Base-by-base conservation (phyloP, 2,113 vertebrate genomes). In the Otus sunia region DNA sequence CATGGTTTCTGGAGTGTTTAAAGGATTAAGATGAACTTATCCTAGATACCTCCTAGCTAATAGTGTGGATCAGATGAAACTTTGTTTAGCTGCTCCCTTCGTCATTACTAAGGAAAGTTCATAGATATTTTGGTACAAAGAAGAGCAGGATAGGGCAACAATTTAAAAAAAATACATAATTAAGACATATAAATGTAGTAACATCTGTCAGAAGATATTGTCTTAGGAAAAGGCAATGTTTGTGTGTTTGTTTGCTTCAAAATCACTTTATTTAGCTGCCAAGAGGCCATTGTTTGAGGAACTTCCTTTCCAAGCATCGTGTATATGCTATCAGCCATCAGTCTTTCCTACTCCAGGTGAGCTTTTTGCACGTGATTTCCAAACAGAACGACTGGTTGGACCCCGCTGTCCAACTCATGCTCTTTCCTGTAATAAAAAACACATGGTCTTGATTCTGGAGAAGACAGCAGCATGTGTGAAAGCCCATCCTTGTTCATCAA, bases 221-320 rank as follows among this genome's bases (percentile, higher is more conserved):
- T 72, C 71, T 80, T 69, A 87, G 66, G 77, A 94, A 91, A 93
- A 85, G 66, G 83, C 77, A 86, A 62, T 27, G 59, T 69, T 90
- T 95, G 55, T 89, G 32, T 83, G 22, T 91, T 66, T 84, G 59
- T 74, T 86, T 88, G n/a, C 71, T 95, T 92, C 74, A 69, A 68
- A 92, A 80, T 85, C 41, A 62, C 69, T 88, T 93, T 94, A 53
- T 92, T 96, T 85, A 78, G 49, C 84, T 88, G 74, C 78, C 91
- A 86, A 55, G 67, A 68, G 77, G 43, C 85, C 23, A 30, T 62
- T 2, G 2, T 20, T 87, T 3, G 27, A 76, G 36, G 89, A 89
- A 53, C 26, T 91, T 87, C 49, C 66, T 87, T 95, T 85, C 77
- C 58, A 81, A 92, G 39, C n/a, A 52, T 29, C 6, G 0, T 58